These are phyloP conservation scores for Rugalucina vietnamica DNA, from an alignment of 2,888 invertebrate species.

Conservation along the genomic window DNA sequence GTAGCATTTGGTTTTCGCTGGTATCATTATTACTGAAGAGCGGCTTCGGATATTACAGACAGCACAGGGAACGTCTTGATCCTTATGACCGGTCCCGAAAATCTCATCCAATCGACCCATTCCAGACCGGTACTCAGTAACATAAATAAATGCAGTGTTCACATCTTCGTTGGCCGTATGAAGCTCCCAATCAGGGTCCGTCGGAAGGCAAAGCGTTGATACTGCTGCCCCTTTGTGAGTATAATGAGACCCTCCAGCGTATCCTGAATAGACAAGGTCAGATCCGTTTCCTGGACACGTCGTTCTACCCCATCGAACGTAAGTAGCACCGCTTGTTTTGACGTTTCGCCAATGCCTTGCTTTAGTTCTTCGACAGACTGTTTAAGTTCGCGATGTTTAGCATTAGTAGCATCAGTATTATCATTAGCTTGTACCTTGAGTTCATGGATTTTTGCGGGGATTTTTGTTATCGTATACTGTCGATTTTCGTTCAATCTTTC, in stretches of 20 bases:
- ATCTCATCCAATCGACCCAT: neutral
- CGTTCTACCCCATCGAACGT: too few species aligned
- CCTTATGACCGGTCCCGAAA: neutral
- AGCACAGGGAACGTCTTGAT: neutral
- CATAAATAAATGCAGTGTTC: neutral
- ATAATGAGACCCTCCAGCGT: neutral
- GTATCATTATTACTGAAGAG: neutral
- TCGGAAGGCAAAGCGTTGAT: neutral
- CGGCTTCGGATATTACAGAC: neutral
- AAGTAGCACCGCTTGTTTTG: too few species aligned
- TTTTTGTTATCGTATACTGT: too few species aligned
- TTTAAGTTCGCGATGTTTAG: too few species aligned
- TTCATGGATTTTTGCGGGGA: too few species aligned
- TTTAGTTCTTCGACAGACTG: too few species aligned
- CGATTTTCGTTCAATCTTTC: too few species aligned
- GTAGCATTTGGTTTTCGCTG: neutral
- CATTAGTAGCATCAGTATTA: too few species aligned
- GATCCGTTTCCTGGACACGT: too few species aligned
- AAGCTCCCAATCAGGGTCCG: neutral
- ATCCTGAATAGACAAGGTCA: too few species aligned
- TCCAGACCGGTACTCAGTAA: neutral
- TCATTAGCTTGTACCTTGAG: too few species aligned
- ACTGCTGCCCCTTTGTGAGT: neutral
- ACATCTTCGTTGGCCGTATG: neutral
- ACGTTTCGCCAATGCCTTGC: too few species aligned